These are phyloP conservation scores for Salvelinus namaycush DNA, from an alignment of 2,113 vertebrate species.

Conservation along the genomic window DNA sequence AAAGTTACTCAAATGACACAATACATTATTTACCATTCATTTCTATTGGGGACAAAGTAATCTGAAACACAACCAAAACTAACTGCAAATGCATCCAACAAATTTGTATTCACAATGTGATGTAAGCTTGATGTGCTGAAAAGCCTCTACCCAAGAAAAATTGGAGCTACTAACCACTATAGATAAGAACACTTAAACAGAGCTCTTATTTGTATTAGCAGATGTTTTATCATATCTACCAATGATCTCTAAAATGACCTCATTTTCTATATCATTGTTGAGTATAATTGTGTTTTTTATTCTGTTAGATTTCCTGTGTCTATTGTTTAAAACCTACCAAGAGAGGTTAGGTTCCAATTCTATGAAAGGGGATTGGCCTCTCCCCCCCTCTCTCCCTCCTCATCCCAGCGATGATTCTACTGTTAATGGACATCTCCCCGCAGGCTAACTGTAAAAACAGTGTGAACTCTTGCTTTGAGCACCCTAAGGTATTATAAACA, in stretches of 20 bases:
- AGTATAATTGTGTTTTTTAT: neutral
- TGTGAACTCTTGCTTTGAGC: conserved; percentile 6
- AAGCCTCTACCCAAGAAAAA: too few species aligned
- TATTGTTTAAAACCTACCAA: neutral
- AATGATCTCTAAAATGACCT: neutral
- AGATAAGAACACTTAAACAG: neutral
- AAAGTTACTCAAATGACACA: too few species aligned
- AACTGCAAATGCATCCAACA: too few species aligned
- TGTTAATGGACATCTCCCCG: neutral
- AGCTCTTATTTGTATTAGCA: neutral
- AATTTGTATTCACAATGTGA: too few species aligned
- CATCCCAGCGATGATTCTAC: neutral
- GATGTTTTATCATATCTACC: neutral
- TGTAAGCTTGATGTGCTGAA: too few species aligned
- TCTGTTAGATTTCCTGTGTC: neutral
- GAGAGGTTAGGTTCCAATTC: neutral
- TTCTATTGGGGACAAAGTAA: too few species aligned
- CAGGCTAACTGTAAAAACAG: conserved; percentile 1
- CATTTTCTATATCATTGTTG: too few species aligned
- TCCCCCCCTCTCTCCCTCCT: neutral
- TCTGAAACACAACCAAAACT: too few species aligned
- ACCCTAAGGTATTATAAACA: conserved; percentile 14
- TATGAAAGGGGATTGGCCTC: neutral
- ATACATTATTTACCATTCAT: too few species aligned
- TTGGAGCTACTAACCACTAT: too few species aligned